Evolutionary conservation across 2,113 vertebrate species (phyloP).

Genomic region (Xenus cinereus): DNA sequence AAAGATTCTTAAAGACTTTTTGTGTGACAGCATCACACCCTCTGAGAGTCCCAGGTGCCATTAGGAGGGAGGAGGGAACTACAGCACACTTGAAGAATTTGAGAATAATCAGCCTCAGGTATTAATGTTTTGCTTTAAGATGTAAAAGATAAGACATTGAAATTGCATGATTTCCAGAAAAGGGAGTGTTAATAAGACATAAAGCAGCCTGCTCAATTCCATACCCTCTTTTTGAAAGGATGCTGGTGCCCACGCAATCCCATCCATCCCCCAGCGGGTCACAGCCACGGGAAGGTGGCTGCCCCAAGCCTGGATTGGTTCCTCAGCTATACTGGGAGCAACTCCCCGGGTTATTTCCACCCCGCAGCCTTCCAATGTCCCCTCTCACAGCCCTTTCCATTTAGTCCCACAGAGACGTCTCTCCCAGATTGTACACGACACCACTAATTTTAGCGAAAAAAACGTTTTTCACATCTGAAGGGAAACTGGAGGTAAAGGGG

Average conservation of each 20-base stretch:
- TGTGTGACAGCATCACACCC: constrained; percentile 62
- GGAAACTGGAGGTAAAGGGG: not conserved
- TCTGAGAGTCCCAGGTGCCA: constrained; percentile 51
- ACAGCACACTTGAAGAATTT: constrained; percentile 21
- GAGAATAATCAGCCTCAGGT: constrained; percentile 60
- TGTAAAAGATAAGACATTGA: constrained; percentile 12
- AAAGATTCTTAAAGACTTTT: constrained; percentile 63
- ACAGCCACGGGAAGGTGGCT: accelerated
- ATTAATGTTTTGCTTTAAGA: constrained; percentile 61
- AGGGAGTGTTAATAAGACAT: not conserved
- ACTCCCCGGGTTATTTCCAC: not conserved
- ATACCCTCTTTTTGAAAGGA: not conserved
- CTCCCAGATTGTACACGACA: not conserved
- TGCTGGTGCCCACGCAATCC: not conserved
- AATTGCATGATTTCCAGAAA: not conserved
- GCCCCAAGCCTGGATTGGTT: not conserved
- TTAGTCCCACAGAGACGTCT: not conserved
- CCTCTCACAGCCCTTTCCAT: not conserved
- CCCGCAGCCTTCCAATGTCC: not conserved
- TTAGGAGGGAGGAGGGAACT: constrained; percentile 32
- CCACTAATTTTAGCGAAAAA: not conserved
- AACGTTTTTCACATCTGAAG: not conserved
- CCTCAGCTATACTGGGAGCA: not conserved
- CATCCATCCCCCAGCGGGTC: accelerated
- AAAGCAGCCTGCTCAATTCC: not conserved